Evolutionary conservation across 2,797 vertebrate species (phyloP), one percentile per base, ranked within the genome.

Genomic region (Rallus crepitans): DNA sequence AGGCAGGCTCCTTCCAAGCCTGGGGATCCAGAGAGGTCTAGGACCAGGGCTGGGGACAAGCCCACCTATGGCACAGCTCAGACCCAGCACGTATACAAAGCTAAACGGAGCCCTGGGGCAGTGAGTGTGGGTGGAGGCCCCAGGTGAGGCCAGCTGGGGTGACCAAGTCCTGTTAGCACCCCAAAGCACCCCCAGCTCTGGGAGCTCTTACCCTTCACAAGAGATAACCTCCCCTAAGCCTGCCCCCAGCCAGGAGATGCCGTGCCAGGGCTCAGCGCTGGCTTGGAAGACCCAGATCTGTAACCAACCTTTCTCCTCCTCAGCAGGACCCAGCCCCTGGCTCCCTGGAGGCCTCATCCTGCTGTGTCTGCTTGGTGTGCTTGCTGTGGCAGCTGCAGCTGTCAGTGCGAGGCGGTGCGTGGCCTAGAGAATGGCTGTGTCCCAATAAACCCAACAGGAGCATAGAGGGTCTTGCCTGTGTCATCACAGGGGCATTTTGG

Each of bases 371-470:
- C 71, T 96, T 0, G 21, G 53, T 3, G 37, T 76, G 42, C 60
- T 97, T 20, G 0, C 70, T 2, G 59, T 81, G 69, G 83, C 77
- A 47, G 92, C 89, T 17, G 79, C 6, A 0, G 94, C 94, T 1
- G 0, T 91, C 92, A n/a, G 68, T 2, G 3, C 31, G 5, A 95
- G 96, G 66, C 24, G 28, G 27, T 11, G 7, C 23, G 31, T 1
- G 4, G 11, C 0, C 10, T 84, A 92, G 66, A 25, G 63, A 81
- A 25, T 0, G 12, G 14, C 63, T 33, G 25, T 24, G 60, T 52
- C 50, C 53, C 63, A 97, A 96, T 97, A 97, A 97, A 97, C 0
- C 1, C 56, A 63, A 21, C 37, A 60, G 45, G 5, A 83, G 87
- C 87, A 94, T 56, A 79, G 37, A 61, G 7, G 12, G 9, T 45